These are phyloP conservation scores for Esox lucius DNA, from an alignment of 2,797 vertebrate species.

Conservation along the genomic window DNA sequence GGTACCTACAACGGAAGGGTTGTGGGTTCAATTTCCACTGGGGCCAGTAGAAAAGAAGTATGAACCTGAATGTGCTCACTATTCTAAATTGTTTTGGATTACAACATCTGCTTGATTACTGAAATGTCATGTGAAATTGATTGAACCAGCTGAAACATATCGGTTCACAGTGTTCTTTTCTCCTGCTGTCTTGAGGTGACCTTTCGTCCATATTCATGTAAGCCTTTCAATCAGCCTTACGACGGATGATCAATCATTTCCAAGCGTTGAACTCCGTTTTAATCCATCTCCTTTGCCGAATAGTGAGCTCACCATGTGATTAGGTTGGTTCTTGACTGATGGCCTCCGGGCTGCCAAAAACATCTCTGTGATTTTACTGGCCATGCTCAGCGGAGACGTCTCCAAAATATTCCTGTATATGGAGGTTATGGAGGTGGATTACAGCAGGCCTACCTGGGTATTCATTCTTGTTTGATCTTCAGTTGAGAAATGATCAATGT, in stretches of 20 bases:
- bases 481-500: too few species aligned
- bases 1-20: too few species aligned
- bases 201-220: too few species aligned
- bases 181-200: too few species aligned
- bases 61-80: too few species aligned
- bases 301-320: not conserved
- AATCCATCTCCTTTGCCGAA: not conserved
- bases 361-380: constrained; percentile 33
- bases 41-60: too few species aligned
- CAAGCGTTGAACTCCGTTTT: not conserved
- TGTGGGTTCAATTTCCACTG: too few species aligned
- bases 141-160: not conserved
- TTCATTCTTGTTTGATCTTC: too few species aligned
- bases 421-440: constrained; percentile 27
- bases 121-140: too few species aligned
- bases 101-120: too few species aligned
- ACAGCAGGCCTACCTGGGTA: constrained; percentile 17
- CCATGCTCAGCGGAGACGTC: constrained; percentile 8
- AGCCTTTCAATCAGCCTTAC: not conserved
- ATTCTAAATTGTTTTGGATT: too few species aligned
- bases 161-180: not conserved
- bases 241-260: not conserved
- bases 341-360: constrained; percentile 38
- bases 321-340: constrained; percentile 36
- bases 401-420: constrained; percentile 13